A percentile compares a stretch with the other conserved stretches of the same genome.
Evolutionary conservation across 2,797 vertebrate species (phyloP).

Genomic region (Bryconaethiops microstoma): DNA sequence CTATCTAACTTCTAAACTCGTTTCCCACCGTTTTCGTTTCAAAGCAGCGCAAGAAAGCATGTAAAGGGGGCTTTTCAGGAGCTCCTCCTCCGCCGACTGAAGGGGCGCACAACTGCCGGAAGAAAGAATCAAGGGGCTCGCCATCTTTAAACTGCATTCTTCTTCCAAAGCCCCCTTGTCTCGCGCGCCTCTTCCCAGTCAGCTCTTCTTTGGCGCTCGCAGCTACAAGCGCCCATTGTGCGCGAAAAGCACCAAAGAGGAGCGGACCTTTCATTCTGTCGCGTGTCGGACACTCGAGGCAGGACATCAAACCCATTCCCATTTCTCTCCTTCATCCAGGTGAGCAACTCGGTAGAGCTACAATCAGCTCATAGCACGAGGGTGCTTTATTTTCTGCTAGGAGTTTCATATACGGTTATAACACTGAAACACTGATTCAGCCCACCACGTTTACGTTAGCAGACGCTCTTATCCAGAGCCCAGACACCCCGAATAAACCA

Average conservation of each 20-base stretch:
- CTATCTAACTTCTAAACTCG: neutral
- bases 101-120: slow-evolving; percentile 61
- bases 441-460: too few relatives aligned
- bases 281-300: slow-evolving; percentile 54
- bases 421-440: too few relatives aligned
- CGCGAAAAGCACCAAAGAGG: slow-evolving; percentile 37
- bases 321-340: too few relatives aligned
- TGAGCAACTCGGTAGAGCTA: too few relatives aligned
- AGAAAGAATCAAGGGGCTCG: slow-evolving; percentile 70
- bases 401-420: too few relatives aligned
- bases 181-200: slow-evolving; percentile 47
- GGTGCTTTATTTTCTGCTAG: too few relatives aligned
- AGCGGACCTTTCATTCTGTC: slow-evolving; percentile 52
- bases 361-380: too few relatives aligned
- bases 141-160: slow-evolving; percentile 52
- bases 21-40: slow-evolving; percentile 1
- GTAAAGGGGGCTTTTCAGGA: too few relatives aligned
- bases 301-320: slow-evolving; percentile 17
- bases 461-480: too few relatives aligned
- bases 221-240: slow-evolving; percentile 62
- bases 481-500: too few relatives aligned
- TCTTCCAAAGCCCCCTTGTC: slow-evolving; percentile 60
- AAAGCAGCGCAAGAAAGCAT: slow-evolving; percentile 32
- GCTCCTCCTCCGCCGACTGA: too few relatives aligned
- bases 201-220: slow-evolving; percentile 45